Base-by-base conservation (phyloP, 2,888 invertebrate species). In the Eucriotettix oculatus region DNA sequence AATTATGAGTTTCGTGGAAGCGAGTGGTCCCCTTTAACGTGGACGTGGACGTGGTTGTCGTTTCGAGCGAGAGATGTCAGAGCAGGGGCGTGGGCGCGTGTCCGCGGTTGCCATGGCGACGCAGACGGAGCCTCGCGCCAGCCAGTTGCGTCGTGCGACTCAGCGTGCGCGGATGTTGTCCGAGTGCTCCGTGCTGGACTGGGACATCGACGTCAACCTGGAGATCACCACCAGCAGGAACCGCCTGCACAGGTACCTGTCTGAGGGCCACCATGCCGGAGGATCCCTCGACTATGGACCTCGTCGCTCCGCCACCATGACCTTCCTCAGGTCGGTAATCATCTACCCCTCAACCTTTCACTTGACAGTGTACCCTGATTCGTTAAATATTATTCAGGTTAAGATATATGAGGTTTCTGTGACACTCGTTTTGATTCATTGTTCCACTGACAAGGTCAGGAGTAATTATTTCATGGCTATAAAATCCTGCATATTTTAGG, bases 141-240 rank as follows among this genome's bases (percentile, higher is more conserved):
- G 29, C 29, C 29, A 29, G 29, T 29, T 29, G 29, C 29, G 29
- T 29, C 29, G 29, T 29, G 29, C 29, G 29, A 29, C 29, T 29
- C 29, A 29, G 29, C 29, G 29, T 29, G 29, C 29, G 29, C 29
- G 48, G 14, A 48, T 48, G 48, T 12, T 48, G 48, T 48, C 48
- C 48, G 48, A 48, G 48, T 48, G 48, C 48, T 48, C 48, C 48
- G 12, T 61, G 9, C 52, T 65, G 60, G 65, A 65, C 58, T 65
- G 65, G 65, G 65, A 65, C 53, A 55, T 65, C 43, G 65, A 65
- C 62, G 40, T 65, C 11, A 65, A 65, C 60, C 61, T 65, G 54
- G 65, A 65, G 58, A 29, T 65, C 14, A 48, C 60, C 56, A 61
- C 63, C 55, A 58, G 58, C 16, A 58, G 58, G 52, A 58, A 58